A percentile compares a stretch with the other conserved stretches of the same genome.
These are phyloP conservation scores for Eriocheir sinensis DNA, from an alignment of 1,140 invertebrate genomes.

Conservation along the genomic window DNA sequence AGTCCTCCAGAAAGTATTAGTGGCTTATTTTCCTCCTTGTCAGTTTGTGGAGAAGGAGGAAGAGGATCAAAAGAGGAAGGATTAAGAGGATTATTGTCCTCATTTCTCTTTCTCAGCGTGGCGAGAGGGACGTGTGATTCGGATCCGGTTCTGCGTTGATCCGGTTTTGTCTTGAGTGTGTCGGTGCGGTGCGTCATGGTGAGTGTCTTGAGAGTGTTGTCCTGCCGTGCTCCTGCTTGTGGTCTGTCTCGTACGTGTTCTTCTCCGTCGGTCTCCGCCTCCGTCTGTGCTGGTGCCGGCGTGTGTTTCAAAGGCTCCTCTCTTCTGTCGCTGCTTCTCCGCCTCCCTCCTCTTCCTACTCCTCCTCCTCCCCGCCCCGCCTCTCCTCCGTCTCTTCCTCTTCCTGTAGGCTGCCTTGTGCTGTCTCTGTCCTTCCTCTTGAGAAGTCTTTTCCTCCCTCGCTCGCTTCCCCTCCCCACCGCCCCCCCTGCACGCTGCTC, in stretches of 20 bases:
- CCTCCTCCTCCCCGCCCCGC: not conserved
- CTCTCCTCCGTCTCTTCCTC: not conserved
- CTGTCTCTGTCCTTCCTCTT: not conserved
- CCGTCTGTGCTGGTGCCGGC: not conserved
- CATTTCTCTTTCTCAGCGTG: no score
- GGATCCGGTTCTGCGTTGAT: no score
- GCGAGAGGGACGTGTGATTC: no score
- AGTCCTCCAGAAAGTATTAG: no score
- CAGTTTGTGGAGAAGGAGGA: no score
- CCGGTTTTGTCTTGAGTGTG: not conserved
- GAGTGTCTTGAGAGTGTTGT: no score
- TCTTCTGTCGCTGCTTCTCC: not conserved
- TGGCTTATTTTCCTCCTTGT: no score
- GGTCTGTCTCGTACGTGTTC: not conserved
- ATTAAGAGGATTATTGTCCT: no score
- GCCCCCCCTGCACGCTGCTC: no score
- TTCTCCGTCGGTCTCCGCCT: not conserved
- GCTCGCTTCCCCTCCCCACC: not conserved
- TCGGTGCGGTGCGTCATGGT: not conserved
- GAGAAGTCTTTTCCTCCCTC: not conserved
- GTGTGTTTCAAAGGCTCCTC: no score
- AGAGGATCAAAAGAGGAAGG: no score
- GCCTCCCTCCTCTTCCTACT: not conserved
- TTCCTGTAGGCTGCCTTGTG: not conserved
- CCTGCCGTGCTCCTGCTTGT: no score